Evolutionary conservation across 2,113 vertebrate species (phyloP).

Genomic region (Stegostoma tigrinum): DNA sequence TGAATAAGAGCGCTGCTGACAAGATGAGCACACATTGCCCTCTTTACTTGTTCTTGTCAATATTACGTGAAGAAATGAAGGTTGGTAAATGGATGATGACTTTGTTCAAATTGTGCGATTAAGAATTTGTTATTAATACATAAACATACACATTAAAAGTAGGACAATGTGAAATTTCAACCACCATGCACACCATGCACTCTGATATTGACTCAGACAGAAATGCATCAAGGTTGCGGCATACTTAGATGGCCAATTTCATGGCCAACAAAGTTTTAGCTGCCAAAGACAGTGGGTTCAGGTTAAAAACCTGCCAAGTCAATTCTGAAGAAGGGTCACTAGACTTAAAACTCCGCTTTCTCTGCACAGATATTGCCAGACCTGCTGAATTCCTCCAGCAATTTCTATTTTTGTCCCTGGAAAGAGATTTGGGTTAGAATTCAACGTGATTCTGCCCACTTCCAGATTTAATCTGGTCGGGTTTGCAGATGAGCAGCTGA

Average conservation of each 20-base stretch:
- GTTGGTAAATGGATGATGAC: not conserved
- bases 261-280: too few species aligned
- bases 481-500: too few species aligned
- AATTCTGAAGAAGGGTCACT: too few species aligned
- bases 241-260: not conserved
- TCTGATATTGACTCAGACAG: not conserved
- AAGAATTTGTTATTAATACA: not conserved
- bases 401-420: too few species aligned
- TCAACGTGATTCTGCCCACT: too few species aligned
- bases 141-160: not conserved
- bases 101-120: not conserved
- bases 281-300: too few species aligned
- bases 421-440: too few species aligned
- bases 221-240: not conserved
- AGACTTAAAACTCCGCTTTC: too few species aligned
- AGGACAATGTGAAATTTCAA: not conserved
- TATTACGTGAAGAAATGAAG: not conserved
- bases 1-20: not conserved
- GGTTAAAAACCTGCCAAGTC: too few species aligned
- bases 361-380: too few species aligned
- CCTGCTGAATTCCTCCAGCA: too few species aligned
- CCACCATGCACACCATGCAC: not conserved
- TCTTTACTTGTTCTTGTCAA: not conserved
- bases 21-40: not conserved
- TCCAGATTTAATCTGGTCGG: too few species aligned